phyloP scores from a whole-genome alignment of 2,888 invertebrate genomes.

The Macropis europaea region DNA sequence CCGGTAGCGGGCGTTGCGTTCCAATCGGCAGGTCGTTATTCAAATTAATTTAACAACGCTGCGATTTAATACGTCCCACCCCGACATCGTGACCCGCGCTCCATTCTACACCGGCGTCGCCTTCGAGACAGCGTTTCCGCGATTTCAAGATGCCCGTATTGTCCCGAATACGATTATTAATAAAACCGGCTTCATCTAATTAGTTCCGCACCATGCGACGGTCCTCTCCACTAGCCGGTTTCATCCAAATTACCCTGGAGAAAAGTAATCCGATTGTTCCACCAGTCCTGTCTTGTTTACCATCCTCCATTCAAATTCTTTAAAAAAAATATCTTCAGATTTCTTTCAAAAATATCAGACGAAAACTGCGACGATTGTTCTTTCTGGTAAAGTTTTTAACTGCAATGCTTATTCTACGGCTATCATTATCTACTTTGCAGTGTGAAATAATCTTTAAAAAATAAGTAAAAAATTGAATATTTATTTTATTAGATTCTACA shows the following conservation, averaged over 20 bases:
- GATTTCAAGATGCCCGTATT: slow-evolving; percentile 14
- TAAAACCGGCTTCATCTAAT: slow-evolving; percentile 33
- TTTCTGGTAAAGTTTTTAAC: too few relatives aligned
- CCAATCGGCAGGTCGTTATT: slow-evolving; percentile 43
- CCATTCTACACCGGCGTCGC: slow-evolving; percentile 17
- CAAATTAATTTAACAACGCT: slow-evolving; percentile 52
- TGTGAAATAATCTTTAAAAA: too few relatives aligned
- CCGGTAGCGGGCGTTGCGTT: neutral
- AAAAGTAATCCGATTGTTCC: slow-evolving; percentile 33
- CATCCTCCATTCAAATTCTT: too few relatives aligned
- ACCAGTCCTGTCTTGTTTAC: too few relatives aligned
- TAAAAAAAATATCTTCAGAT: too few relatives aligned
- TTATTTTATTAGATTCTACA: too few relatives aligned
- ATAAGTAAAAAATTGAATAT: too few relatives aligned
- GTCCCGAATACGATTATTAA: slow-evolving; percentile 28
- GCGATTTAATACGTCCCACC: slow-evolving; percentile 22
- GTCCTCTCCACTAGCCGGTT: neutral
- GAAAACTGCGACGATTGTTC: too few relatives aligned
- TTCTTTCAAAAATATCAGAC: too few relatives aligned
- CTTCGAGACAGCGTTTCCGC: slow-evolving; percentile 12
- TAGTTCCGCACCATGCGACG: slow-evolving; percentile 15
- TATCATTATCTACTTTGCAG: too few relatives aligned
- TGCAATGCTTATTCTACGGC: too few relatives aligned
- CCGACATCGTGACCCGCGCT: neutral
- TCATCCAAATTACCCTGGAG: slow-evolving; percentile 19